Percentiles rank a stretch among this genome's conserved stretches.
Conservation (phyloP, 1,140 invertebrate species). For the Diorhabda sublineata region DNA sequence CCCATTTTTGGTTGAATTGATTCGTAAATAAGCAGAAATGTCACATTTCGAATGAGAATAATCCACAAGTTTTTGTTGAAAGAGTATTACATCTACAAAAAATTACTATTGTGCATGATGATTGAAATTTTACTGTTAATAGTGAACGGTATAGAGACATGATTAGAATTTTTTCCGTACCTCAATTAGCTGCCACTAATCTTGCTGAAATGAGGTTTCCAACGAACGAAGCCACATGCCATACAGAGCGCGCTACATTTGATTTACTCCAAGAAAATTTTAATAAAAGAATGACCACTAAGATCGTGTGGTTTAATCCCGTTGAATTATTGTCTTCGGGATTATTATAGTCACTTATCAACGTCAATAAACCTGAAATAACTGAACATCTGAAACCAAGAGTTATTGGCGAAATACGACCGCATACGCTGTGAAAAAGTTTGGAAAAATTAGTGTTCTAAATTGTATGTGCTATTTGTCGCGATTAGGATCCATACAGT, state of each 20-base stretch:
- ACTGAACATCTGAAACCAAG: not conserved
- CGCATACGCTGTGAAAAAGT: too few species aligned
- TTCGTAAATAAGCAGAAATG: not conserved
- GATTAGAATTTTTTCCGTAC: too few species aligned
- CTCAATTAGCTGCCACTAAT: too few species aligned
- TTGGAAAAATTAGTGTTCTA: too few species aligned
- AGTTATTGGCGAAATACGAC: too few species aligned
- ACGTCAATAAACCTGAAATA: not conserved
- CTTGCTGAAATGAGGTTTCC: not conserved
- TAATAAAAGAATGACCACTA: constrained; percentile 5
- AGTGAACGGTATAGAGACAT: not conserved
- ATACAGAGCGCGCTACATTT: not conserved
- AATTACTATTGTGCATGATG: not conserved
- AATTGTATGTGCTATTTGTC: too few species aligned
- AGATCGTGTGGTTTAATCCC: not conserved
- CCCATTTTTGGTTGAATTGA: not conserved
- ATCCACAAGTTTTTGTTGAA: not conserved
- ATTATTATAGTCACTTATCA: not conserved
- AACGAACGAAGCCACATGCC: not conserved
- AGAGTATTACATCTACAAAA: not conserved
- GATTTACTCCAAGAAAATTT: not conserved
- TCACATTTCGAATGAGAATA: not conserved
- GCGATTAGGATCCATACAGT: too few species aligned
- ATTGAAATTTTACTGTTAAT: not conserved
- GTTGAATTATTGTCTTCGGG: not conserved